Conservation (phyloP, 1,140 invertebrate species). For the Physella acuta region DNA sequence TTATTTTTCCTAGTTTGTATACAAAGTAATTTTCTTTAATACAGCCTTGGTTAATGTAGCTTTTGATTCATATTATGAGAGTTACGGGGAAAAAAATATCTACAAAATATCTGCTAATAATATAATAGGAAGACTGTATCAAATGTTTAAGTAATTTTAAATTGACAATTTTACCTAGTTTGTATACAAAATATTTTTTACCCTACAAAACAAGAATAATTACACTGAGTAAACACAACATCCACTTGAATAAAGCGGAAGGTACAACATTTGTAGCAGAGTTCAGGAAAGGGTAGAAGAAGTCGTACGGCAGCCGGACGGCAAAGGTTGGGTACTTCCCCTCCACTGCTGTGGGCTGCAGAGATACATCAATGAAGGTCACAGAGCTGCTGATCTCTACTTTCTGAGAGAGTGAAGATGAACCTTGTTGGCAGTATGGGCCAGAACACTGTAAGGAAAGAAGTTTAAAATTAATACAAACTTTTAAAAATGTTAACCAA, state of each 20-base stretch:
- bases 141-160: no score
- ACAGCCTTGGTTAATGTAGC: no score
- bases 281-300: slow-evolving; percentile 70
- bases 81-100: no score
- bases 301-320: slow-evolving; percentile 69
- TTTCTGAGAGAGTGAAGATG: slow-evolving; percentile 25
- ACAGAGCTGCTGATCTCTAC: slow-evolving; percentile 59
- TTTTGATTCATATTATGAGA: no score
- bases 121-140: no score
- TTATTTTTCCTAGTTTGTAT: no score
- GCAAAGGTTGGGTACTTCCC: slow-evolving; percentile 67
- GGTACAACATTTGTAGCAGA: neutral
- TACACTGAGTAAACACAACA: slow-evolving; percentile 5
- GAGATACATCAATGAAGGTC: slow-evolving; percentile 67
- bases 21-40: no score
- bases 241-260: neutral
- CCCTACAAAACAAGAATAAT: neutral
- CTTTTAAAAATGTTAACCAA: no score
- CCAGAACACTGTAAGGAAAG: slow-evolving; percentile 40
- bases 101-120: no score
- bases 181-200: no score
- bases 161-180: no score
- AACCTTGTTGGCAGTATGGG: slow-evolving; percentile 37
- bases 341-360: slow-evolving; percentile 62
- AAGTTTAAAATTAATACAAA: slow-evolving; percentile 5